Base-by-base conservation (phyloP, 2,888 invertebrate species). In the Entomobrya multifasciata region DNA sequence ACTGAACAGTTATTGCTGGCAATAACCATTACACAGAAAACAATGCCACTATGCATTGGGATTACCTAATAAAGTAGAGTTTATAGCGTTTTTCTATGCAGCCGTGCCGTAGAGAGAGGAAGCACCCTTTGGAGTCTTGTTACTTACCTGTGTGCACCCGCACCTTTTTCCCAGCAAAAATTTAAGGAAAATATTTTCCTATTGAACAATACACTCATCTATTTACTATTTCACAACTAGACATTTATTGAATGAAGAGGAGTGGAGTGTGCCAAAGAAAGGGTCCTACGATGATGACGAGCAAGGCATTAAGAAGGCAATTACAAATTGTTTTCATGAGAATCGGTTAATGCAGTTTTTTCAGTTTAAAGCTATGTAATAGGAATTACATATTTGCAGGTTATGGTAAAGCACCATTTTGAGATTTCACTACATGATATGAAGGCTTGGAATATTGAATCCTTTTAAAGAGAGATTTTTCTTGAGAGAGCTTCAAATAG, bases 261-360 rank as follows among this genome's bases (percentile, higher is more conserved):
- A 55, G 57, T 77, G 85, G 85, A 85, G 85, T 85, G 85, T 85
- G 85, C 85, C 85, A 78, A 44, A 36, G 41, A 74, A 67, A 41
- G 27, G 36, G 41, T 30, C 20, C 8, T 57, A 6, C 27, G 27
- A 25, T 15, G 49, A 77, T 6, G 36, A 17, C 44, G 27, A 22
- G 65, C n/a, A 30, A 13, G 49, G 41, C 57, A 27, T 57, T 62
- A 60, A 60, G 60, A 79, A 84, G 41, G 77, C 52, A 67, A 78
- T 85, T 85, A 85, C 77, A 79, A 85, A 78, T 76, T 83, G 83
- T 47, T 17, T 20, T 8, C 17, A 44, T 76, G 13, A 15, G 17
- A 55, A 22, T 17, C 49, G 17, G 17, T 4, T 70, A 70, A 22
- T 15, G 49, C 25, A 70, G 22, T 70, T 1, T 57, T 57, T 20